phyloP scores from a whole-genome alignment of 2,113 vertebrate species.

The Paramormyrops kingsleyae region DNA sequence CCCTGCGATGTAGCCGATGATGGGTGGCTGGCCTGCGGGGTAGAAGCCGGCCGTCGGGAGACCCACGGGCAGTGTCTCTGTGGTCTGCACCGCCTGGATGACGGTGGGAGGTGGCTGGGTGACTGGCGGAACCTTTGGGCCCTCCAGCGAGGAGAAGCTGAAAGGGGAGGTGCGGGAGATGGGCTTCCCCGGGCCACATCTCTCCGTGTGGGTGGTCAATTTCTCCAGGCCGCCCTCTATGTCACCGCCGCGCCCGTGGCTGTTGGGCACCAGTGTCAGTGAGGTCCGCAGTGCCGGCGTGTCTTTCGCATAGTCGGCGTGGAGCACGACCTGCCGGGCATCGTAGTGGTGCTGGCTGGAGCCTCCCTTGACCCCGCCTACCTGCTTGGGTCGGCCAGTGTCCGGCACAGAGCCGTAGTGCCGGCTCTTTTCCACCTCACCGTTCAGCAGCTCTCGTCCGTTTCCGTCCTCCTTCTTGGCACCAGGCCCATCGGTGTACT shows the following conservation, averaged over 20 bases:
- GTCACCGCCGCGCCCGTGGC: constrained; percentile 66
- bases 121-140: constrained; percentile 65
- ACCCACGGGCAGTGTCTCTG: constrained; percentile 73
- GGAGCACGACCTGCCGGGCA: constrained; percentile 79
- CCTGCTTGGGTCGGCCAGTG: constrained; percentile 39
- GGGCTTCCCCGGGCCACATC: constrained; percentile 75
- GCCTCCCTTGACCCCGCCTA: constrained; percentile 31
- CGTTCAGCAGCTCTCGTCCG: constrained; percentile 77
- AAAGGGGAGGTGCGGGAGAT: constrained; percentile 64
- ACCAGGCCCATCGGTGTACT: constrained; percentile 78
- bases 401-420: constrained; percentile 49
- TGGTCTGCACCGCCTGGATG: constrained; percentile 83
- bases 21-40: constrained; percentile 78
- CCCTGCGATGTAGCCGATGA: constrained; percentile 88
- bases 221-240: constrained; percentile 68
- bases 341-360: constrained; percentile 73
- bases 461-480: constrained; percentile 71
- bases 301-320: constrained; percentile 77
- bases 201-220: constrained; percentile 74
- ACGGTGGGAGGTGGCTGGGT: constrained; percentile 76
- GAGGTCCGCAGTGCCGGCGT: constrained; percentile 80
- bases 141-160: constrained; percentile 61
- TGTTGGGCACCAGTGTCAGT: constrained; percentile 84
- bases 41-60: constrained; percentile 77
- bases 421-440: constrained; percentile 76